Evolutionary conservation across 2,888 invertebrate genomes (phyloP).

Genomic region (Graphium colonna): DNA sequence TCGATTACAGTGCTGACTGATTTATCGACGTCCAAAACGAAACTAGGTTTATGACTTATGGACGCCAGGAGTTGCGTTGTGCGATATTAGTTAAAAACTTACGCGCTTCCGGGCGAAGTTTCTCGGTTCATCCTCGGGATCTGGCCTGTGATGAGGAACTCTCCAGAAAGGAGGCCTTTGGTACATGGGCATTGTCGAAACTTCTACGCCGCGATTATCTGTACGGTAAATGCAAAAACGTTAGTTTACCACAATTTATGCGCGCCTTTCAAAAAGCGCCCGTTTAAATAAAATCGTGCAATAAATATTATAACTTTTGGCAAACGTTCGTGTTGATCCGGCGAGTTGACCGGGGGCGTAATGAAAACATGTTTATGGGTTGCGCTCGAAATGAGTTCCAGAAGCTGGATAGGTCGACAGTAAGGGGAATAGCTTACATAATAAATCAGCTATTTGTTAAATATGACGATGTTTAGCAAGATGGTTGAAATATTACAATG

Average conservation of each 20-base stretch:
- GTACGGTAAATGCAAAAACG: conserved; percentile 30
- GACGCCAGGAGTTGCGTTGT: background rate
- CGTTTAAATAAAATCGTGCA: conserved; percentile 1
- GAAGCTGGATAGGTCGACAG: conserved; percentile 36
- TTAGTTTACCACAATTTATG: background rate
- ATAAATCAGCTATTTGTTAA: conserved; percentile 51
- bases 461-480: background rate
- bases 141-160: conserved; percentile 64
- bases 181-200: conserved; percentile 69
- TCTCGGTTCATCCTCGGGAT: conserved; percentile 63
- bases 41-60: background rate
- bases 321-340: conserved; percentile 3
- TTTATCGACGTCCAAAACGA: conserved; percentile 10
- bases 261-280: background rate
- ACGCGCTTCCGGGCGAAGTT: conserved; percentile 46
- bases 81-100: conserved; percentile 5
- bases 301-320: conserved; percentile 22
- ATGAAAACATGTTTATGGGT: conserved; percentile 25
- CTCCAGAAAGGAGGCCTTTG: conserved; percentile 84
- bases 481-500: conserved; percentile 1
- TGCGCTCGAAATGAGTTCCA: conserved; percentile 25
- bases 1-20: conserved; percentile 15
- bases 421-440: conserved; percentile 48
- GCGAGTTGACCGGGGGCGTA: background rate
- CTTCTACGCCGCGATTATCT: conserved; percentile 33